Evolutionary conservation across 2,888 invertebrate species (phyloP).

Genomic region (Leptogaster cylindrica): DNA sequence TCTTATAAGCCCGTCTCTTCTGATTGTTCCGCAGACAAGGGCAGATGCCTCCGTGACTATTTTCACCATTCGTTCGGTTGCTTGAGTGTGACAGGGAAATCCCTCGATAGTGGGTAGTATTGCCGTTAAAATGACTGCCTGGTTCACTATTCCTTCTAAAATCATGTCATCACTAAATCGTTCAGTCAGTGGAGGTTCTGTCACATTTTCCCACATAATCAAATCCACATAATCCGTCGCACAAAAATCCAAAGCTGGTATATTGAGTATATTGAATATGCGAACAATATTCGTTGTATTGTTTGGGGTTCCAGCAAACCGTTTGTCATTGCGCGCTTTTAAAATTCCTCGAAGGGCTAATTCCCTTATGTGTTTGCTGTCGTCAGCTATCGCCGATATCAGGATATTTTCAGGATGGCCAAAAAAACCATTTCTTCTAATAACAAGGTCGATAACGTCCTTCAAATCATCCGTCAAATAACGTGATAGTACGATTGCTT

Average conservation of each 20-base stretch:
- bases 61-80: slow-evolving; percentile 41
- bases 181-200: slow-evolving; percentile 26
- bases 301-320: neutral
- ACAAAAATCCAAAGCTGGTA: slow-evolving; percentile 26
- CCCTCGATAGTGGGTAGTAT: neutral
- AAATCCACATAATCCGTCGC: slow-evolving; percentile 43
- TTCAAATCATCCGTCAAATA: slow-evolving; percentile 26
- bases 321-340: slow-evolving; percentile 3
- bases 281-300: no score
- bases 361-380: slow-evolving; percentile 23
- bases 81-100: slow-evolving; percentile 19
- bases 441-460: neutral
- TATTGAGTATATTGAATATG: slow-evolving; percentile 23
- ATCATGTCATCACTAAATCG: neutral
- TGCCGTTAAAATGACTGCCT: neutral
- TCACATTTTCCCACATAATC: slow-evolving; percentile 40
- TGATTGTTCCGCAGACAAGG: slow-evolving; percentile 35
- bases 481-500: slow-evolving; percentile 6
- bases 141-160: no score
- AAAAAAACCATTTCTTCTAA: slow-evolving; percentile 37
- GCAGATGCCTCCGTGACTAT: slow-evolving; percentile 41
- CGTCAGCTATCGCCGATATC: slow-evolving; percentile 39
- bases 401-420: slow-evolving; percentile 41
- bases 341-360: slow-evolving; percentile 18
- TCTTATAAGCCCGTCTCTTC: slow-evolving; percentile 41